Percentiles rank a stretch among this genome's conserved stretches.
These are phyloP conservation scores for Zaprionus kolodkinae DNA, from an alignment of 1,140 invertebrate genomes.

Conservation along the genomic window DNA sequence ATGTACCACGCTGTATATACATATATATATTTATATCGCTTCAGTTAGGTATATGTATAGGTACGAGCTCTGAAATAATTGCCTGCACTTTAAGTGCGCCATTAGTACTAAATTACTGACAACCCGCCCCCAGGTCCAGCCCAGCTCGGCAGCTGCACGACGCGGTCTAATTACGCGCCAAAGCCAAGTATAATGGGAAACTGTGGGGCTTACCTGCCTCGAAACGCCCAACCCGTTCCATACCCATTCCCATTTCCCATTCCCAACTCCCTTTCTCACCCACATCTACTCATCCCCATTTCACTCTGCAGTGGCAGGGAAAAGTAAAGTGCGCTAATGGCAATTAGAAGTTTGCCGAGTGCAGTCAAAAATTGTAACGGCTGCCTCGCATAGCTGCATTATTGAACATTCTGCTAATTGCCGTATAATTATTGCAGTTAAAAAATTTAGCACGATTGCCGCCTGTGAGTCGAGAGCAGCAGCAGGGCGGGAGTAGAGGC, in stretches of 20 bases:
- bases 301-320: slow-evolving; percentile 21
- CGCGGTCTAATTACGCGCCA: slow-evolving; percentile 77
- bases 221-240: slow-evolving; percentile 11
- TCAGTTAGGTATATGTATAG: slow-evolving; percentile 13
- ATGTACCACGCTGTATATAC: not conserved
- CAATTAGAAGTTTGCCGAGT: slow-evolving; percentile 80
- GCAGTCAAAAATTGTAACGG: slow-evolving; percentile 80
- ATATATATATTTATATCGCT: not conserved
- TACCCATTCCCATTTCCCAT: not conserved
- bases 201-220: slow-evolving; percentile 52
- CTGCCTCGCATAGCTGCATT: slow-evolving; percentile 73
- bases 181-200: slow-evolving; percentile 28
- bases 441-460: slow-evolving; percentile 69
- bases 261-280: not conserved
- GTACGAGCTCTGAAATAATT: slow-evolving; percentile 79
- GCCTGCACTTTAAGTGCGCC: slow-evolving; percentile 77
- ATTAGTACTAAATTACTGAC: slow-evolving; percentile 82
- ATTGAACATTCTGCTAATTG: slow-evolving; percentile 82
- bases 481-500: not conserved
- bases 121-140: slow-evolving; percentile 33
- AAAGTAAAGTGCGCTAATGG: slow-evolving; percentile 81
- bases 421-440: slow-evolving; percentile 82
- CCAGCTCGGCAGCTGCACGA: slow-evolving; percentile 56
- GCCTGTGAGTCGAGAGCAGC: not conserved
- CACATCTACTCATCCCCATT: slow-evolving; percentile 8